Conservation (phyloP, 2,797 vertebrate genomes). For the Ctenochaetus hawaiiensis region DNA sequence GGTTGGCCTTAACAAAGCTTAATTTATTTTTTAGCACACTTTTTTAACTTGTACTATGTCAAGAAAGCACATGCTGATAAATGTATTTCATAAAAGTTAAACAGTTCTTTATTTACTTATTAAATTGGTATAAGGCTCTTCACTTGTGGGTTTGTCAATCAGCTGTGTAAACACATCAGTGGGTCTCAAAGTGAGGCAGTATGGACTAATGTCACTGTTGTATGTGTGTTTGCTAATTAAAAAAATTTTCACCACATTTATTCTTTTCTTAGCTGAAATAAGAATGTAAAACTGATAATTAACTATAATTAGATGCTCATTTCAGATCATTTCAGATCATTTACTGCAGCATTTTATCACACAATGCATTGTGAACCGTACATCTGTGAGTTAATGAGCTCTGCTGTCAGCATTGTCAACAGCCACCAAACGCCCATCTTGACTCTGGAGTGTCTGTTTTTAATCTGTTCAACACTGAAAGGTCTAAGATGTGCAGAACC, state of each 20-base stretch:
- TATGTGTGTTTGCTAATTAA: neutral
- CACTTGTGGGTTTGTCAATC: neutral
- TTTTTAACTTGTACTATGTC: no score
- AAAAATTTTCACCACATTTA: neutral
- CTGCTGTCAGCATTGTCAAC: conserved; percentile 10
- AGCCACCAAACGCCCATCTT: neutral
- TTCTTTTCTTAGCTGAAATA: neutral
- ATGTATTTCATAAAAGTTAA: no score
- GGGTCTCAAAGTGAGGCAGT: neutral
- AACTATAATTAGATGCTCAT: neutral
- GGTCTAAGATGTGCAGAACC: conserved; percentile 38
- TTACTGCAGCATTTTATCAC: neutral
- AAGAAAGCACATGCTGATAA: no score
- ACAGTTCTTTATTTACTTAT: conserved; percentile 3
- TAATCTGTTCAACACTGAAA: conserved; percentile 15
- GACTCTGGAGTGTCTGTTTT: conserved; percentile 26
- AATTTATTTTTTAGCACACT: no score
- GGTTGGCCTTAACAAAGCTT: no score
- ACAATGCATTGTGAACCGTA: neutral
- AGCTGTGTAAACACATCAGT: neutral
- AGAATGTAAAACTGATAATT: conserved; percentile 4
- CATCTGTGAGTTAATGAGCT: conserved; percentile 18
- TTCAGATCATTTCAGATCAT: no score
- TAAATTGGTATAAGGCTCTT: neutral
- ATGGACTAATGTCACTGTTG: neutral